Evolutionary conservation across 2,113 vertebrate species (phyloP).

Genomic region (Nettapus auritus): DNA sequence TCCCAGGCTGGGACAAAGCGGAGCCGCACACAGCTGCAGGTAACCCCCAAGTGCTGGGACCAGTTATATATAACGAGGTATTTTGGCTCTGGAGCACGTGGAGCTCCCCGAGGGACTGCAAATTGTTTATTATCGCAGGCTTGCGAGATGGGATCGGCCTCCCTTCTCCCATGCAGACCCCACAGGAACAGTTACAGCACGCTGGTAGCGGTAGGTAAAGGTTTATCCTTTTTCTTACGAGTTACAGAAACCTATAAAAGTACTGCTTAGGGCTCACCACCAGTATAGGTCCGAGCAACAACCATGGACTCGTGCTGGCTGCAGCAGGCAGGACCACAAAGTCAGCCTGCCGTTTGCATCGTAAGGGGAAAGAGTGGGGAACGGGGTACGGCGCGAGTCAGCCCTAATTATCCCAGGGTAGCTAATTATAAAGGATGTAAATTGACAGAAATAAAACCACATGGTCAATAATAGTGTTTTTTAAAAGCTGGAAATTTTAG

Average conservation of each 20-base stretch:
- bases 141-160: not conserved
- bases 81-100: not conserved
- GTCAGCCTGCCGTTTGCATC: not conserved
- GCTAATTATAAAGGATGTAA: constrained; percentile 37
- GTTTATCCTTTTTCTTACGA: not conserved
- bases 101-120: not conserved
- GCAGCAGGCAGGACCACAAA: not conserved
- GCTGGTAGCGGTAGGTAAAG: not conserved
- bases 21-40: not conserved
- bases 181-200: not conserved
- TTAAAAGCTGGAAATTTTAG: constrained; percentile 47
- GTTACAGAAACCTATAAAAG: not conserved
- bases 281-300: accelerated
- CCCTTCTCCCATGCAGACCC: not conserved
- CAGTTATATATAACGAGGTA: not conserved
- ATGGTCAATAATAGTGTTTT: constrained; percentile 56
- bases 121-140: not conserved
- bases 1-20: not conserved
- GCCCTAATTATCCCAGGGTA: constrained; percentile 19
- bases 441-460: constrained; percentile 51
- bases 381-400: not conserved
- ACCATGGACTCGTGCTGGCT: not conserved
- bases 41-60: not conserved
- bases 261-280: not conserved
- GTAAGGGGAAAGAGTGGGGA: not conserved